These are phyloP conservation scores for Drosophila subsilvestris DNA, from an alignment of 2,888 invertebrate genomes.

Conservation along the genomic window DNA sequence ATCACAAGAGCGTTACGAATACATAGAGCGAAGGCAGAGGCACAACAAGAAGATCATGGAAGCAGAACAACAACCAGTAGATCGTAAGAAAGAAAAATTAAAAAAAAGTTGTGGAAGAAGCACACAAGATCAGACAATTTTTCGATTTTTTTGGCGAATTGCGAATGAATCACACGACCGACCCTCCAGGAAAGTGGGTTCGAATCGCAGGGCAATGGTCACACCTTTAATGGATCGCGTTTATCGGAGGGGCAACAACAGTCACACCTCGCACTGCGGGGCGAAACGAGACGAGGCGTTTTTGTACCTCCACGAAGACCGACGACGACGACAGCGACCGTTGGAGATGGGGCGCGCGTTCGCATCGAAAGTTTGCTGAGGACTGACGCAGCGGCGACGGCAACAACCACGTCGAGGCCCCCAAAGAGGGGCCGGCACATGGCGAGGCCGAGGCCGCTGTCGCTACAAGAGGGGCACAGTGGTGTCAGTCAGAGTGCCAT, in stretches of 20 bases:
- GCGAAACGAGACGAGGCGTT: not conserved
- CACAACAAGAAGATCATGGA: constrained; percentile 20
- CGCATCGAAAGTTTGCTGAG: constrained; percentile 68
- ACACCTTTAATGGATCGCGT: constrained; percentile 34
- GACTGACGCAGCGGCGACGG: constrained; percentile 52
- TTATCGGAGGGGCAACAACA: constrained; percentile 8
- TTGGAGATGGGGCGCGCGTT: constrained; percentile 47
- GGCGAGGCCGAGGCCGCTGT: constrained; percentile 19
- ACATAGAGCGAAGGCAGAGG: not conserved
- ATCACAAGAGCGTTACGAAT: constrained; percentile 20
- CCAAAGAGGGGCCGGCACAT: constrained; percentile 13
- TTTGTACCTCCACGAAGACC: constrained; percentile 6
- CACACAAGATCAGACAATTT: constrained; percentile 11
- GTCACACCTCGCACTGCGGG: not conserved
- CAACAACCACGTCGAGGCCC: constrained; percentile 22
- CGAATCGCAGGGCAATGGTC: constrained; percentile 24
- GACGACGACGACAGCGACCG: constrained; percentile 23
- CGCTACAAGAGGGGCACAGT: constrained; percentile 16
- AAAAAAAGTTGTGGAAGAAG: not conserved
- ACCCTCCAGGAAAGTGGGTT: constrained; percentile 2
- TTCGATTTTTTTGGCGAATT: constrained; percentile 17
- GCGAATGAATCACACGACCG: constrained; percentile 33
- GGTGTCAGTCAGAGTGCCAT: constrained; percentile 14
- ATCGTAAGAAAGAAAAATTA: not conserved
- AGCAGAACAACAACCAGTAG: constrained; percentile 17